Percentiles rank a stretch among this genome's conserved stretches.
phyloP scores from a whole-genome alignment of 2,113 vertebrate species.

The Alethe diademata region DNA sequence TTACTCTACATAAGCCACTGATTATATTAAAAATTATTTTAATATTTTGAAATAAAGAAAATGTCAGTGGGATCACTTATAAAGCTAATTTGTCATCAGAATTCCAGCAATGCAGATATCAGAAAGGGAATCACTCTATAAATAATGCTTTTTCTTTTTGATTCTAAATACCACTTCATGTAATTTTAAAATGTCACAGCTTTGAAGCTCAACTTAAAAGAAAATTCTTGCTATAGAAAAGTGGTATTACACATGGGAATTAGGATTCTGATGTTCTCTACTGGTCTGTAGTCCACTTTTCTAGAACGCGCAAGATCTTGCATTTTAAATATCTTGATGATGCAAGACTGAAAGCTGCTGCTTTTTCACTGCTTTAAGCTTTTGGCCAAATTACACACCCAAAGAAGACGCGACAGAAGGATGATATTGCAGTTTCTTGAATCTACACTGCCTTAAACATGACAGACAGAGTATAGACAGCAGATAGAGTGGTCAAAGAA shows the following conservation, averaged over 20 bases:
- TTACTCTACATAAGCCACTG: background rate
- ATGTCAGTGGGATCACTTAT: background rate
- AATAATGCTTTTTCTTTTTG: background rate
- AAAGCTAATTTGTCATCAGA: background rate
- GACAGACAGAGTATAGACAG: background rate
- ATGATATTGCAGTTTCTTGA: background rate
- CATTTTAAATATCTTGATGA: background rate
- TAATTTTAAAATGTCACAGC: slow-evolving; percentile 1
- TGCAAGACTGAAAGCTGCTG: background rate
- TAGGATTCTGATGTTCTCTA: background rate
- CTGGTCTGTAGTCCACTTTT: background rate
- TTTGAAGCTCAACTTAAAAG: background rate
- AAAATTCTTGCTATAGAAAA: background rate
- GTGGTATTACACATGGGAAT: background rate
- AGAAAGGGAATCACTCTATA: background rate
- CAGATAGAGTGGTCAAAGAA: background rate
- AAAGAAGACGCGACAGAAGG: background rate
- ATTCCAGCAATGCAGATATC: background rate
- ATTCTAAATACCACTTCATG: background rate
- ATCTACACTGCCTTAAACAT: background rate
- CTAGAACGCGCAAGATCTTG: background rate
- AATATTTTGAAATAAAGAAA: slow-evolving; percentile 1
- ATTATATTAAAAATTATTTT: background rate
- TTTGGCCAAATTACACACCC: background rate
- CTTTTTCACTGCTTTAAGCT: background rate